Percentiles rank a stretch among this genome's conserved stretches.
Conservation (phyloP, 2,113 vertebrate species). For the Gobio gobio region DNA sequence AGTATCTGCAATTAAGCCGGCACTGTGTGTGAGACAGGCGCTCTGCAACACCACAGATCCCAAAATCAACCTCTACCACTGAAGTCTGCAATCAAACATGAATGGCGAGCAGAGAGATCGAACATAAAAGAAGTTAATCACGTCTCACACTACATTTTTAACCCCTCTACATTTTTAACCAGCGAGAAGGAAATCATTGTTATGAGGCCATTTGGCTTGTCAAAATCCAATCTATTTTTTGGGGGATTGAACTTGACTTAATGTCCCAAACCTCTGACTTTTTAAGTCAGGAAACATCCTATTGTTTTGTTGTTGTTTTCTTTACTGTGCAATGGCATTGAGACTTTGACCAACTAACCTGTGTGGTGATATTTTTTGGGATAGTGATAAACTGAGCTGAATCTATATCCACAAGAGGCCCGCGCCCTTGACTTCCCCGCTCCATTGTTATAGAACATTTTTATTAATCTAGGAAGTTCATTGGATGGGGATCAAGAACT, state of each 20-base stretch:
- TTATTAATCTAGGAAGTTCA: constrained; percentile 69
- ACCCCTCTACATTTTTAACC: constrained; percentile 4
- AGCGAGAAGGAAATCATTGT: not conserved
- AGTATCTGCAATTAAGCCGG: constrained; percentile 74
- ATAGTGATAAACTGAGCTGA: not conserved
- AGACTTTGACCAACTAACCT: not conserved
- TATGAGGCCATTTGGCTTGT: constrained; percentile 2
- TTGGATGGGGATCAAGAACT: constrained; percentile 71
- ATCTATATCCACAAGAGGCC: not conserved
- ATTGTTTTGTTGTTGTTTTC: not conserved
- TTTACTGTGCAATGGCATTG: not conserved
- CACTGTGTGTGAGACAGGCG: constrained; percentile 39
- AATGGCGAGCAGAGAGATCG: not conserved
- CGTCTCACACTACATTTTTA: not conserved
- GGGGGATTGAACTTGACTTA: not conserved
- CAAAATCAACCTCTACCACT: constrained; percentile 31
- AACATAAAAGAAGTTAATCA: constrained; percentile 8
- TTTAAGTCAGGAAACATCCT: not conserved
- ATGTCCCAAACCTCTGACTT: not conserved
- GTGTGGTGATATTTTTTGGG: constrained; percentile 17
- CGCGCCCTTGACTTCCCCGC: constrained; percentile 54
- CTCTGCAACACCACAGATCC: constrained; percentile 27
- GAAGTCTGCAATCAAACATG: constrained; percentile 40
- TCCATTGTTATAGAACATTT: constrained; percentile 57
- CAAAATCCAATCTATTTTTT: not conserved